Percentiles rank a stretch among this genome's conserved stretches.
phyloP scores from a whole-genome alignment of 1,140 invertebrate species.

The Drosophila bocki region DNA sequence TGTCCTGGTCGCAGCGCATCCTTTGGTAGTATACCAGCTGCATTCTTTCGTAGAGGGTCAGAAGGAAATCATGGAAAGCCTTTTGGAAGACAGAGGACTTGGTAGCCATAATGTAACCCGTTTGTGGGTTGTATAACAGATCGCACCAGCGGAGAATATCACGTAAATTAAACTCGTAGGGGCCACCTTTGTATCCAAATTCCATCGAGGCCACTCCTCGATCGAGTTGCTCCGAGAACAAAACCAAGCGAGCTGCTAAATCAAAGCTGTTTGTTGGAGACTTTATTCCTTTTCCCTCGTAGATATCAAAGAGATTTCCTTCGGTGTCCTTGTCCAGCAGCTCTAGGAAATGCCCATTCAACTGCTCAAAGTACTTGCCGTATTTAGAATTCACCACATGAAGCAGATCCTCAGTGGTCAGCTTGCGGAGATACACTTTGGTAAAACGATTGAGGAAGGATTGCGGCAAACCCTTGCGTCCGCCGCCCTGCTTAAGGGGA shows the following conservation, averaged over 20 bases:
- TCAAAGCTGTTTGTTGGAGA: conserved; percentile 64
- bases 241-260: conserved; percentile 90
- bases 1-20: conserved; percentile 82
- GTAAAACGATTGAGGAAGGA: conserved; percentile 99
- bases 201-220: conserved; percentile 87
- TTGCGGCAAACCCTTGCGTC: conserved; percentile 96
- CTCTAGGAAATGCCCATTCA: conserved; percentile 48
- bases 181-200: conserved; percentile 92
- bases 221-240: conserved; percentile 91
- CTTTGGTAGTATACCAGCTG: conserved; percentile 84
- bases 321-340: conserved; percentile 8
- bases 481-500: conserved; percentile 97
- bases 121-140: conserved; percentile 68
- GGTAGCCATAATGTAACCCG: conserved; percentile 58
- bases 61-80: conserved; percentile 67
- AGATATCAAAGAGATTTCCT: conserved; percentile 65
- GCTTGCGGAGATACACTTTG: conserved; percentile 95
- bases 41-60: conserved; percentile 81
- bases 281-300: conserved; percentile 1
- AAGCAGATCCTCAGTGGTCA: conserved; percentile 91
- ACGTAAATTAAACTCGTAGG: conserved; percentile 98
- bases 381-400: conserved; percentile 80
- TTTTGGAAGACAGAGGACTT: conserved; percentile 3
- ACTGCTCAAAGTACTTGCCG: conserved; percentile 52
- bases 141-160: conserved; percentile 98